These are phyloP conservation scores for Characodon lateralis DNA, from an alignment of 2,797 vertebrate species.

Conservation along the genomic window DNA sequence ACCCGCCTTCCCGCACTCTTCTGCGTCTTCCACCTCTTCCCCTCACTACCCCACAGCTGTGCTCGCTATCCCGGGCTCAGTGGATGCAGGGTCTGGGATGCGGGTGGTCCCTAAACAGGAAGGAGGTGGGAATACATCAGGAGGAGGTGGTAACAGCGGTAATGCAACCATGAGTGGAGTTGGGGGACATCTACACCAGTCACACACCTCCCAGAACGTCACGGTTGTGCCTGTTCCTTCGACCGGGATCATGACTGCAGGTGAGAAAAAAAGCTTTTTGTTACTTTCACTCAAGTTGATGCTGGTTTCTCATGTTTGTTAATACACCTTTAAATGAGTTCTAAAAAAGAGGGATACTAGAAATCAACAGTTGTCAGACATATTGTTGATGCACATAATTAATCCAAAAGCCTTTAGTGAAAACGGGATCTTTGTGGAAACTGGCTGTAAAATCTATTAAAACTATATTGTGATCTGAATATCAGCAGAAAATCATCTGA, in stretches of 20 bases:
- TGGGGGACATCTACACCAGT: constrained; percentile 87
- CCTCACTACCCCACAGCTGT: constrained; percentile 89
- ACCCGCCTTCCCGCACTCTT: constrained; percentile 68
- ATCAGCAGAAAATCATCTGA: background rate
- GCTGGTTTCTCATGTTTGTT: background rate
- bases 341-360: too few relatives aligned
- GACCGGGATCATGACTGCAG: constrained; percentile 95
- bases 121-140: constrained; percentile 62
- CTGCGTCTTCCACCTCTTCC: constrained; percentile 77
- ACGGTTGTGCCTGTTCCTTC: constrained; percentile 94
- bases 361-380: too few relatives aligned
- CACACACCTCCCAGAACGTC: constrained; percentile 95
- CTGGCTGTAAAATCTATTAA: background rate
- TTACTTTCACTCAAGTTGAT: background rate
- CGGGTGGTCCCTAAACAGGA: constrained; percentile 81
- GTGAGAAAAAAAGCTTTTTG: constrained; percentile 65
- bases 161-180: constrained; percentile 49
- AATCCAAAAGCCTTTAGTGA: too few relatives aligned
- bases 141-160: constrained; percentile 46
- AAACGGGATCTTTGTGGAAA: too few relatives aligned
- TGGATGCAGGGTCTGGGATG: constrained; percentile 81
- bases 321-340: background rate
- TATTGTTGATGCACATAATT: too few relatives aligned
- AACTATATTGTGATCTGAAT: background rate
- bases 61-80: constrained; percentile 87